Evolutionary conservation across 2,797 vertebrate genomes (phyloP), one percentile per base, ranked within the genome.

Genomic region (Parauchenoglanis punctatus): DNA sequence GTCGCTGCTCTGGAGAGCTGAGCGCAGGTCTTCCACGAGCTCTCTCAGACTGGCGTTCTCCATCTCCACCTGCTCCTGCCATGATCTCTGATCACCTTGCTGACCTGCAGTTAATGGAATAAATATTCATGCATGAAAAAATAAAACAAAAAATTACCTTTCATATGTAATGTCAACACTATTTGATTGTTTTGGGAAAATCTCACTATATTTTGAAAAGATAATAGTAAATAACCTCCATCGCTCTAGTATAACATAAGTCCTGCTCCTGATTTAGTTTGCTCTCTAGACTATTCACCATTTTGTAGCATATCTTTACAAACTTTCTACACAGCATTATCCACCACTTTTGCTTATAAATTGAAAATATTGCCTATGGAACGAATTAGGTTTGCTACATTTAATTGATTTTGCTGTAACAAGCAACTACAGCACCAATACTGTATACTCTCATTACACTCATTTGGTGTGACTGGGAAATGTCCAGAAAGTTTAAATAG

Each of bases 1-100:
- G 2, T 97, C 96, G 5, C 96, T 96, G 31, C 95, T 93, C 91
- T 97, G 96, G 81, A 97, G 94, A 0, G 96, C 94, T 0, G 94
- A 94, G 46, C 96, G 94, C 7, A 97, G 94, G 91, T 97, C 96
- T 91, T 97, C 96, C 89, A 97, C 96, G 88, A 97, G 90, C 90
- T 97, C 96, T 88, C 96, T 93, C 76, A 97, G 93, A 89, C 94
- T 94, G 3, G 88, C 88, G 0, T 92, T 94, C 90, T 96, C 96
- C 70, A 90, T 40, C 58, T 92, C 93, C 61, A 90, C 80, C 82
- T 87, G 83, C 67, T 87, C 84, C 77, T 83, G 86, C n/a, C 77
- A 58, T 70, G 83, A 61, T 54, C 63, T 89, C 72, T 85, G 87
- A 13, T 77, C 90, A 63, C 52, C 56, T 52, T 81, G 82, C 52